Evolutionary conservation across 2,113 vertebrate species (phyloP), one percentile per base, ranked within the genome.

Genomic region (Lynx canadensis): DNA sequence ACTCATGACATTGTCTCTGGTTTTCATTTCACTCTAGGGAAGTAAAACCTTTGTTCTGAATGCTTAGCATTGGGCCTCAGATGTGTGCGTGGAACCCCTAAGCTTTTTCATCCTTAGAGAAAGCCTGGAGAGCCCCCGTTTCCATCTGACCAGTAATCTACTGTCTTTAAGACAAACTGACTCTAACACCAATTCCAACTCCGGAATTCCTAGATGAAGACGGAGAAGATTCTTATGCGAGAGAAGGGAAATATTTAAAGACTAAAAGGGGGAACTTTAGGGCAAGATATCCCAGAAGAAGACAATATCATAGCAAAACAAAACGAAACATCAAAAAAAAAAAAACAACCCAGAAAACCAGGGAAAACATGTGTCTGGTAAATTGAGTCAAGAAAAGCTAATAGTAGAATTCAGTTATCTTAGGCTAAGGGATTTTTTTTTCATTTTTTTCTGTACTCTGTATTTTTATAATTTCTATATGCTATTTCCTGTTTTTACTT

Each of bases 401-500:
- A 73, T n/a, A 76, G 29, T 52, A 66, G 25, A 88, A 36, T 29
- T 73, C n/a, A 69, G 57, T 76, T 86, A 93, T 79, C 82, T 94
- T 29, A 52, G 41, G 36, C 84, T 73, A 38, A 93, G 50, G 23
- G 25, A 66, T 36, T 29, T 92, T 76, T 23, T 48, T 36, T 31
- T n/a, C 13, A 50, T 14, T 19, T 12, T 16, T 12, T 68, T 60
- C 55, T 13, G 23, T 21, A 57, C 55, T 65, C 57, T 92, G 50
- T 87, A 80, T 84, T 97, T 96, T 95, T 78, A 92, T 95, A 60
- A 90, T 96, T 96, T 92, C 96, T 98, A 97, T 96, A 95, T 45
- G 57, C 41, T 96, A 86, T 82, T 96, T 95, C 97, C 81, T 97
- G 87, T 97, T 95, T 97, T 96, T 52, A 85, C 83, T 96, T 94